A percentile compares a stretch with the other conserved stretches of the same genome.
These are phyloP conservation scores for Ditula angustiorana DNA, from an alignment of 2,888 invertebrate species.

Conservation along the genomic window DNA sequence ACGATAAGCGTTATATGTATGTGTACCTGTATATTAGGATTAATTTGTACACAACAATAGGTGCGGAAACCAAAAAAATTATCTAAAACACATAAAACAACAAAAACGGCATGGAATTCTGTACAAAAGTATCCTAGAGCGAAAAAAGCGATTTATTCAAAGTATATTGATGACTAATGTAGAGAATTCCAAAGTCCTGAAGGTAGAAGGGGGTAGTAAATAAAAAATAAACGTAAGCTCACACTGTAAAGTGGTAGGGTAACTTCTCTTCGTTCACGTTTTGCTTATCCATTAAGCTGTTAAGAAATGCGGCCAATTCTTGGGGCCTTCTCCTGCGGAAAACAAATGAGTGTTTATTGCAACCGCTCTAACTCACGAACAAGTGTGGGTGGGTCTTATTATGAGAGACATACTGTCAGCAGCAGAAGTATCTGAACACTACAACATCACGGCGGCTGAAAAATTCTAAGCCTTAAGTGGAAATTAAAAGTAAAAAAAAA, in stretches of 20 bases:
- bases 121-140: conserved; percentile 45
- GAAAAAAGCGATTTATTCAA: background rate
- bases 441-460: too few species aligned
- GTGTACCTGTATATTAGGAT: background rate
- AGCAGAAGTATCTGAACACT: too few species aligned
- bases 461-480: too few species aligned
- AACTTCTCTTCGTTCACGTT: conserved; percentile 78
- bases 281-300: conserved; percentile 79
- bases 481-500: too few species aligned
- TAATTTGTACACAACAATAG: background rate
- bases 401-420: too few species aligned
- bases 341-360: conserved; percentile 62
- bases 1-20: conserved; percentile 10
- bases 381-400: too few species aligned
- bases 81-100: conserved; percentile 28
- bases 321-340: conserved; percentile 84
- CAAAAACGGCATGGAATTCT: conserved; percentile 44
- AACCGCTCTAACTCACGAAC: conserved; percentile 5
- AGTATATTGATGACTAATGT: conserved; percentile 39
- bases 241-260: conserved; percentile 86
- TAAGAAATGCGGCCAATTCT: conserved; percentile 83
- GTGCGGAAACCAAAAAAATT: conserved; percentile 9
- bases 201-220: conserved; percentile 49
- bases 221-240: conserved; percentile 76
- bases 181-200: conserved; percentile 55